Base-by-base conservation (phyloP, 2,888 invertebrate species). In the Aelia acuminata region DNA sequence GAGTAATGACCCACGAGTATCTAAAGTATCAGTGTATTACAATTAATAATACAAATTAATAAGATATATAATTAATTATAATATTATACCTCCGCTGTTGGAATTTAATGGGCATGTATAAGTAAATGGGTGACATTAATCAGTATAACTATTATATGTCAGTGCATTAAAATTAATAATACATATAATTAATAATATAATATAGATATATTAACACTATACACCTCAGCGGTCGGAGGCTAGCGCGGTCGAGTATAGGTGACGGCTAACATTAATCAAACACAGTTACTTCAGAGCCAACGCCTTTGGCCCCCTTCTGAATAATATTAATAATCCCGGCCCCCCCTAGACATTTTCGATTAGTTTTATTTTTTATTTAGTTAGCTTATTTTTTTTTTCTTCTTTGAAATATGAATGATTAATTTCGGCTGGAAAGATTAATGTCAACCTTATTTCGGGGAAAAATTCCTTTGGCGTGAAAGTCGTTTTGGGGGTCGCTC, bases 401-500 rank as follows among this genome's bases (percentile, higher is more conserved):
- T n/a, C n/a, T n/a, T n/a, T n/a, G n/a, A n/a, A 47, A 47, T 26
- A 47, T 47, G 18, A 84, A 84, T 49, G 47, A 48, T 84, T 49
- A 84, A 70, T 70, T 57, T 57, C 31, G 63, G 63, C 20, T 35
- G 31, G 35, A 70, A 70, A 70, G 63, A 70, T 70, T 70, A 70
- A 70, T 70, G 63, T 70, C 31, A 70, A 70, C 63, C 20, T 70
- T 35, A 20, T 70, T 70, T 70, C 63, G 31, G 18, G 35, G 31
- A 20, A 70, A 63, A 70, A 70, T 35, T 70, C 35, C 63, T 35
- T n/a, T 70, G 26, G 47, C n/a, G 49, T 47, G n/a, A 48, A 49
- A 84, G 47, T n/a, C n/a, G 15, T 26, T 26, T 47, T 18, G 31
- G 63, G 4, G 35, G 31, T 70, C 35, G 18, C 31, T 20, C 31